Evolutionary conservation across 2,888 invertebrate species (phyloP).

Genomic region (Odontocolon sp.): DNA sequence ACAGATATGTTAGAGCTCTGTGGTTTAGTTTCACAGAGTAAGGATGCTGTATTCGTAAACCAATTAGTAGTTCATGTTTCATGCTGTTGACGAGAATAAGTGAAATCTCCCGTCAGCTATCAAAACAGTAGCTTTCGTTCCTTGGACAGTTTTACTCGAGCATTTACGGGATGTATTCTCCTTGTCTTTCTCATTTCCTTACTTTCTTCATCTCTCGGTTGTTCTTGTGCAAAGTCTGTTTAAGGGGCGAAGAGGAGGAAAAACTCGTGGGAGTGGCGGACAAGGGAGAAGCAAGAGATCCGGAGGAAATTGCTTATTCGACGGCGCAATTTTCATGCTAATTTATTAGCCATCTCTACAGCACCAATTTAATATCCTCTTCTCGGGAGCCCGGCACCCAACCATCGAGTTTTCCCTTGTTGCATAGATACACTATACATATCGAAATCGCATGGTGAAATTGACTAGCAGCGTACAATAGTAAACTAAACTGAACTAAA

Average conservation of each 20-base stretch:
- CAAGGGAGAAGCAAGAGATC: slow-evolving; percentile 27
- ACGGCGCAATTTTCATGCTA: slow-evolving; percentile 59
- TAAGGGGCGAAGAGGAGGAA: neutral
- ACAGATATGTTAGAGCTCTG: too few species aligned
- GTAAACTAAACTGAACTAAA: too few species aligned
- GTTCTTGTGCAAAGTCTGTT: neutral
- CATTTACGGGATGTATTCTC: neutral
- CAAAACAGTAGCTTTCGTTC: neutral
- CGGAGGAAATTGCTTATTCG: slow-evolving; percentile 58
- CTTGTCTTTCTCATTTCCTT: neutral
- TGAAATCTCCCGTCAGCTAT: too few species aligned
- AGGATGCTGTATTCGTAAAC: too few species aligned
- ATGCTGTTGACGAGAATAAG: too few species aligned
- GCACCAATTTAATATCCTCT: slow-evolving; percentile 57
- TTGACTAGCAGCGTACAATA: neutral
- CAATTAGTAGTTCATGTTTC: too few species aligned
- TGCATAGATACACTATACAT: neutral
- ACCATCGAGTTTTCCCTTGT: neutral
- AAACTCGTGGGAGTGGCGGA: slow-evolving; percentile 24
- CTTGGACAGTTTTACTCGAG: neutral
- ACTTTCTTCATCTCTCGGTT: neutral
- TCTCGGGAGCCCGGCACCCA: neutral
- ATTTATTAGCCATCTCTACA: slow-evolving; percentile 60
- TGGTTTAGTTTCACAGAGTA: too few species aligned
- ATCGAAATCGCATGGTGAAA: too few species aligned